Base-by-base conservation (phyloP, 1,140 invertebrate genomes). In the Pemphigus obesinymphae region DNA sequence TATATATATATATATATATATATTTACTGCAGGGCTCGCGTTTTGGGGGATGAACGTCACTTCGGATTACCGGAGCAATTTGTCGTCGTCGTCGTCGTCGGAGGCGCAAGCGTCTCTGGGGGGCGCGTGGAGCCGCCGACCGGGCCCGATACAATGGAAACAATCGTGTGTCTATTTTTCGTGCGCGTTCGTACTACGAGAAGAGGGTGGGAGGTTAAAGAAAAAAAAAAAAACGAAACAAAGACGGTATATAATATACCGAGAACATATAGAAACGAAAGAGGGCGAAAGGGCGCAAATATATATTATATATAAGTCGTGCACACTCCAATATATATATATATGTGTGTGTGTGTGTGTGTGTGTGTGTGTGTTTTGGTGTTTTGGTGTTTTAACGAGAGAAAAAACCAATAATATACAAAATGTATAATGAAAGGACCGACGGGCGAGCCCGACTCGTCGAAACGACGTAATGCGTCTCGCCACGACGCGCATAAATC, bases 11-110 rank as follows among this genome's bases (percentile, higher is more conserved):
- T 40, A 37, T 34, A n/a, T 10, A n/a, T 55, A 55, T 26, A 55
- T 63, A 61, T 15, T 40, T 4, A 6, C 3, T 53, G 29, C n/a
- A 37, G 82, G 13, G 31, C 11, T 20, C 0, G 23, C 68, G 50
- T 75, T 17, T 26, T 20, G 20, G 50, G 50, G 75, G 53, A 55
- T 78, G 72, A 75, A 78, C 75, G 75, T 78, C 75, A 78, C 50
- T 78, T 40, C 29, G 75, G 75, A 78, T 78, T 78, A 78, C 53
- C 2, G 50, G 7, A 8, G 75, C 75, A 78, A 78, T 78, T 78
- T 78, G 48, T 78, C 75, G 75, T 34, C 75, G 75, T 10, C 72
- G 45, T n/a, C 29, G 26, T 23, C 2, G 70, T 15, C 17, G 61
- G 31, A 3, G 10, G 37, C 43, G 48, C 2, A 37, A 70, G 15